These are phyloP conservation scores for Agrilus cyanescens DNA, from an alignment of 2,888 invertebrate genomes.

Conservation along the genomic window DNA sequence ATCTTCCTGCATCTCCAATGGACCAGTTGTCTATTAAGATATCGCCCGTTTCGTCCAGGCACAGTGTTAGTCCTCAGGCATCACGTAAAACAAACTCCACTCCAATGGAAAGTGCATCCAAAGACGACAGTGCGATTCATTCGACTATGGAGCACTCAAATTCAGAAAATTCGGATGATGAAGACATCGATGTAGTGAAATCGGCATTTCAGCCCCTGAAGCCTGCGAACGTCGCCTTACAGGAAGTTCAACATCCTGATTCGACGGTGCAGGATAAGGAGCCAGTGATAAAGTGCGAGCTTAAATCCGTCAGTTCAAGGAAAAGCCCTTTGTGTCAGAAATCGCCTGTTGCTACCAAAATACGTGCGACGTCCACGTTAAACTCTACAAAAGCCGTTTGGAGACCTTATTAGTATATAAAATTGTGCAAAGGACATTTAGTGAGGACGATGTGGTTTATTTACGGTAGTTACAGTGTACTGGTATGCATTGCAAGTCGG, in stretches of 20 bases:
- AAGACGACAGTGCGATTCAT: conserved; percentile 44
- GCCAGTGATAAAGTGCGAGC: conserved; percentile 36
- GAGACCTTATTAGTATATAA: conserved; percentile 52
- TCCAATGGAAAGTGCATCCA: conserved; percentile 23
- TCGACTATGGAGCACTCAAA: conserved; percentile 50
- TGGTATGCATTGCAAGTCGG: neutral
- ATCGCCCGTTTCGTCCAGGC: conserved; percentile 45
- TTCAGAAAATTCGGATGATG: conserved; percentile 49
- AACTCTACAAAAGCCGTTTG: conserved; percentile 56
- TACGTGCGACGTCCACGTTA: conserved; percentile 28
- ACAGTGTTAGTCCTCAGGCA: conserved; percentile 43
- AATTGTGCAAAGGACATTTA: conserved; percentile 2
- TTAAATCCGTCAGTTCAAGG: conserved; percentile 50
- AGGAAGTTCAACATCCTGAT: conserved; percentile 45
- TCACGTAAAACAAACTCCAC: conserved; percentile 15
- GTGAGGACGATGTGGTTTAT: neutral
- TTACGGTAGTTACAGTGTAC: neutral
- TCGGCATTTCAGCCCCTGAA: conserved; percentile 61
- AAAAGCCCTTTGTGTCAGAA: conserved; percentile 40
- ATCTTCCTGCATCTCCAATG: conserved; percentile 28
- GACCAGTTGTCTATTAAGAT: conserved; percentile 30
- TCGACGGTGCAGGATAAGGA: conserved; percentile 44
- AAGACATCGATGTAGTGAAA: conserved; percentile 63
- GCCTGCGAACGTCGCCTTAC: conserved; percentile 45
- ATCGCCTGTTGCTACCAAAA: conserved; percentile 25